Evolutionary conservation across 1,140 invertebrate species (phyloP).

Genomic region (Marisa cornuarietis): DNA sequence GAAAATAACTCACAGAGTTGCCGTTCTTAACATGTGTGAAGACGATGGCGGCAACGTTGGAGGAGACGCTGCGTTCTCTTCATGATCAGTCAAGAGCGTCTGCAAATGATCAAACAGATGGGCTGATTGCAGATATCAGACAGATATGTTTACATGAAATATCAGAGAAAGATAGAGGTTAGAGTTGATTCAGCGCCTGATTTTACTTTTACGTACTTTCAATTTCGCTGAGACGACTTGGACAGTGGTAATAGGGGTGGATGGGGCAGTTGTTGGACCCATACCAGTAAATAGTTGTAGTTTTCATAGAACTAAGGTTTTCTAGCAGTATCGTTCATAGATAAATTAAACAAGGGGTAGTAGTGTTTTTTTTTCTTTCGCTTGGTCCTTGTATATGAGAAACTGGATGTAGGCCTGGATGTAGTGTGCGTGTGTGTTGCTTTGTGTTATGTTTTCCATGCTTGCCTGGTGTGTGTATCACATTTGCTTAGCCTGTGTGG

Average conservation of each 20-base stretch:
- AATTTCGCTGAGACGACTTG: background rate
- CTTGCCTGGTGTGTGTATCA: background rate
- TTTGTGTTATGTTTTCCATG: background rate
- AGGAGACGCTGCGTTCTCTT: slow-evolving; percentile 43
- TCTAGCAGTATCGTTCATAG: too few species aligned
- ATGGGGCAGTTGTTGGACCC: too few species aligned
- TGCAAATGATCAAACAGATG: slow-evolving; percentile 40
- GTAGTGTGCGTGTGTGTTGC: too few species aligned
- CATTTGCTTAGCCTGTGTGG: background rate
- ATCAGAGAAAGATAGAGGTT: slow-evolving; percentile 51
- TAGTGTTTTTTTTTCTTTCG: too few species aligned
- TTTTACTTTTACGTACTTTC: background rate
- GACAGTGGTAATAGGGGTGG: too few species aligned
- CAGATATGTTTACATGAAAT: slow-evolving; percentile 52
- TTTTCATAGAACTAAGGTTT: too few species aligned
- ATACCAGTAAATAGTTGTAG: too few species aligned
- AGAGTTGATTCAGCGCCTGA: background rate
- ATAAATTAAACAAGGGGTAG: too few species aligned
- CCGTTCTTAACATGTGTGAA: background rate
- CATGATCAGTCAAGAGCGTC: slow-evolving; percentile 28
- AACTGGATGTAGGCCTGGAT: too few species aligned
- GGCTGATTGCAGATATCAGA: slow-evolving; percentile 46
- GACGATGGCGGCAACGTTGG: slow-evolving; percentile 47
- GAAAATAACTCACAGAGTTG: background rate
- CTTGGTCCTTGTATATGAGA: too few species aligned